Conservation (phyloP, 2,113 vertebrate genomes). For the Lucifuga dentata region DNA sequence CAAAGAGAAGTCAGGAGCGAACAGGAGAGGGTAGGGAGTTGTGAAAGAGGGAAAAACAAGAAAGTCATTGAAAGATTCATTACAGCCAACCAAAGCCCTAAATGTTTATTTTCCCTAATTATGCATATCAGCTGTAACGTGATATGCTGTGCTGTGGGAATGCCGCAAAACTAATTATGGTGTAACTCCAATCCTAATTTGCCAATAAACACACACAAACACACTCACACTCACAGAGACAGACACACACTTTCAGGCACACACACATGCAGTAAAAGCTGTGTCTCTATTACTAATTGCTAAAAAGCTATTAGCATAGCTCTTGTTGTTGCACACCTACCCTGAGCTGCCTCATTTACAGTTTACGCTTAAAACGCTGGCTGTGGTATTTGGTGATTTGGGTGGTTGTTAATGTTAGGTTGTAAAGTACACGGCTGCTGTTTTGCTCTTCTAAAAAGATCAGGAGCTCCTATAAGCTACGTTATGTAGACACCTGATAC, state of each 20-base stretch:
- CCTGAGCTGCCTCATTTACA: constrained; percentile 64
- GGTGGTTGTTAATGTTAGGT: constrained; percentile 63
- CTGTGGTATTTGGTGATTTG: constrained; percentile 69
- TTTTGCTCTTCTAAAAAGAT: constrained; percentile 54
- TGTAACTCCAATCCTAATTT: constrained; percentile 77
- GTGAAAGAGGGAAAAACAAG: constrained; percentile 1
- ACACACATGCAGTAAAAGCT: constrained; percentile 44
- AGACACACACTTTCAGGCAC: constrained; percentile 20
- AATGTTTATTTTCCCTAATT: constrained; percentile 77
- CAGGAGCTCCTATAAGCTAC: constrained; percentile 60
- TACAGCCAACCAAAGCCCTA: constrained; percentile 54
- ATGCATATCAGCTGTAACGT: constrained; percentile 73
- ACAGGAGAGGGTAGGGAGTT: background rate
- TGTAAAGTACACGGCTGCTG: constrained; percentile 70
- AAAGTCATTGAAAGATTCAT: constrained; percentile 60
- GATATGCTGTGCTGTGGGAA: constrained; percentile 70
- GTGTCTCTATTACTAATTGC: constrained; percentile 49
- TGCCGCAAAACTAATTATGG: constrained; percentile 73
- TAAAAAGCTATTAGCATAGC: constrained; percentile 48
- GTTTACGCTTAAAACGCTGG: constrained; percentile 60
- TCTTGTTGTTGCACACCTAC: constrained; percentile 35
- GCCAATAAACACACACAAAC: constrained; percentile 74
- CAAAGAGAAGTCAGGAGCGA: constrained; percentile 6
- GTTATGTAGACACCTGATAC: constrained; percentile 73
- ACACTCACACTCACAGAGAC: constrained; percentile 14